Evolutionary conservation across 1,140 invertebrate species (phyloP).

Genomic region (Pararge aegeria): DNA sequence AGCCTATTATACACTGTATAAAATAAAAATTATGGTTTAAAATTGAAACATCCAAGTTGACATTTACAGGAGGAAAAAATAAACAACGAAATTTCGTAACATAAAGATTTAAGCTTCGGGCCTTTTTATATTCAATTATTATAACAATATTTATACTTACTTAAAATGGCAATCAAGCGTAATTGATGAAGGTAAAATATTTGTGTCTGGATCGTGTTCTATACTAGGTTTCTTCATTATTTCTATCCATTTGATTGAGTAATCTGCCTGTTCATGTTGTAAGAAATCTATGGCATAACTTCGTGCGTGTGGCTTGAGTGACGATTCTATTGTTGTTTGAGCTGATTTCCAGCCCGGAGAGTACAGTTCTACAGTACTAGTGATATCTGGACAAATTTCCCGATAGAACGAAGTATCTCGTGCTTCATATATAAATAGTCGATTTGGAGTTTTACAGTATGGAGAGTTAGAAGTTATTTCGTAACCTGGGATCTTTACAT

Average conservation of each 20-base stretch:
- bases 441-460: constrained; percentile 85
- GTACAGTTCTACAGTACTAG: constrained; percentile 84
- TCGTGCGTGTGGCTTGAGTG: constrained; percentile 81
- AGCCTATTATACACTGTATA: no score
- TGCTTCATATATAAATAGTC: constrained; percentile 87
- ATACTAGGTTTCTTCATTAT: constrained; percentile 85
- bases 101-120: background rate
- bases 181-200: constrained; percentile 81
- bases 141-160: constrained; percentile 66
- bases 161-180: constrained; percentile 85
- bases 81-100: background rate
- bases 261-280: constrained; percentile 85
- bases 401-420: constrained; percentile 80
- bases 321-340: constrained; percentile 71
- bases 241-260: constrained; percentile 89
- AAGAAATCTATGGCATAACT: constrained; percentile 87
- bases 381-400: constrained; percentile 83
- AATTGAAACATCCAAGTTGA: no score
- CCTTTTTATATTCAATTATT: background rate
- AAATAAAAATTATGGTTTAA: no score
- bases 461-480: constrained; percentile 79
- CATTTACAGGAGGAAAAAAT: no score
- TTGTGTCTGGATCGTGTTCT: constrained; percentile 76
- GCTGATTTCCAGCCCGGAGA: constrained; percentile 86
- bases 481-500: constrained; percentile 84